Evolutionary conservation across 2,113 vertebrate species (phyloP), one percentile per base, ranked within the genome.

Genomic region (Tenrec ecaudatus): DNA sequence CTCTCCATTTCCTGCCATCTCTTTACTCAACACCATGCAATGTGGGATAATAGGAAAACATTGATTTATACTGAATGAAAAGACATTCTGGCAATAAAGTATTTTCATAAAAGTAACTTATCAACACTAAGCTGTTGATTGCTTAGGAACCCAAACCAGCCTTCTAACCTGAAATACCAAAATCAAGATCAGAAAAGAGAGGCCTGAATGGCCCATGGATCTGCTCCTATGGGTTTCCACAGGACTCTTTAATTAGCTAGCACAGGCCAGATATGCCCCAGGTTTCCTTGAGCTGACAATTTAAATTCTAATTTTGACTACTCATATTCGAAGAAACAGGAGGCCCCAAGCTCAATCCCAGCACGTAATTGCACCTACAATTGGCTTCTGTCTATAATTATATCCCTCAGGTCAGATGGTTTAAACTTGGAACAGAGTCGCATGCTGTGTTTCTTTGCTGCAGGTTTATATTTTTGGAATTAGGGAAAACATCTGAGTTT

Each of bases 291-390:
- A 95, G 22, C 73, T 91, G 69, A 96, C 82, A 94, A 80, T 87
- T 96, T 93, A 89, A 95, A 94, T 93, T 95, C 93, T 94, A 95
- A 94, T 94, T 95, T 80, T 96, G 82, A 64, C 57, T 93, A 86
- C 47, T 94, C 79, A 85, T 90, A 87, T 94, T 95, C 47, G 38
- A 95, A 93, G 82, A 95, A 91, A 92, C 87, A 94, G 89, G 77
- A 95, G 90, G 85, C 29, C 68, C 38, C 75, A 92, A 90, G 76
- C 90, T 77, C 36, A 0, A 88, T 22, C 76, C 6, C 80, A 60
- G 86, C 66, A 57, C 16, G 12, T 36, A 86, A 73, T 57, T 92
- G 88, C 90, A 77, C 73, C 33, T 82, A 91, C 62, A 88, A 92
- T 90, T 89, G 93, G 25, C 78, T 93, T 94, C 62, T 94, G 73